Percentiles rank a stretch among this genome's conserved stretches.
Evolutionary conservation across 2,888 invertebrate genomes (phyloP).

Genomic region (Pollenia labialis): DNA sequence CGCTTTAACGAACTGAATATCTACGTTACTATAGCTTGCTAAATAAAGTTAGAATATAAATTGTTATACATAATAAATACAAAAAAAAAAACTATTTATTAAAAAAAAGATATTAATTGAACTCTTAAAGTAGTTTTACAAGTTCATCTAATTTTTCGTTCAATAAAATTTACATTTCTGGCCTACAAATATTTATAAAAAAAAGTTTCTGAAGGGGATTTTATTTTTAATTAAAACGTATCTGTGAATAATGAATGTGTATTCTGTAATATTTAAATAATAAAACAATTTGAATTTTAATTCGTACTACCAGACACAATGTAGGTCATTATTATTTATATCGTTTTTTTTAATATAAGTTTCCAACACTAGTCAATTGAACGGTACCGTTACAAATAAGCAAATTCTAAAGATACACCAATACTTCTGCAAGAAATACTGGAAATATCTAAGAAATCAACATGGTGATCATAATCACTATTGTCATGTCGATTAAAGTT

Average conservation of each 20-base stretch:
- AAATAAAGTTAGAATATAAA: too few relatives aligned
- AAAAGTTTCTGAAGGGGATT: not conserved
- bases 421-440: constrained; percentile 16
- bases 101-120: not conserved
- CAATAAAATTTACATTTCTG: not conserved
- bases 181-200: not conserved
- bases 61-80: not conserved
- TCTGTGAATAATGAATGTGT: not conserved
- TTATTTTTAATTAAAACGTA: constrained; percentile 29
- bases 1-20: too few relatives aligned
- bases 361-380: constrained; percentile 34
- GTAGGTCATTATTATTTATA: constrained; percentile 43
- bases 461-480: constrained; percentile 22
- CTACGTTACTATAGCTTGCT: too few relatives aligned
- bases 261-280: constrained; percentile 11
- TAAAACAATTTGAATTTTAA: not conserved
- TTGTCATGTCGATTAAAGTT: not conserved
- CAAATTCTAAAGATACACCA: not conserved
- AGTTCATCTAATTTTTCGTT: not conserved
- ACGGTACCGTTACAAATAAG: constrained; percentile 29
- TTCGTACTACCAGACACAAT: not conserved
- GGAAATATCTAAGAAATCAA: constrained; percentile 15
- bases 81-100: not conserved
- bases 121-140: not conserved
- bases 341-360: constrained; percentile 8